Conservation (phyloP, 2,113 vertebrate genomes). For the Lethenteron camtschaticum region DNA sequence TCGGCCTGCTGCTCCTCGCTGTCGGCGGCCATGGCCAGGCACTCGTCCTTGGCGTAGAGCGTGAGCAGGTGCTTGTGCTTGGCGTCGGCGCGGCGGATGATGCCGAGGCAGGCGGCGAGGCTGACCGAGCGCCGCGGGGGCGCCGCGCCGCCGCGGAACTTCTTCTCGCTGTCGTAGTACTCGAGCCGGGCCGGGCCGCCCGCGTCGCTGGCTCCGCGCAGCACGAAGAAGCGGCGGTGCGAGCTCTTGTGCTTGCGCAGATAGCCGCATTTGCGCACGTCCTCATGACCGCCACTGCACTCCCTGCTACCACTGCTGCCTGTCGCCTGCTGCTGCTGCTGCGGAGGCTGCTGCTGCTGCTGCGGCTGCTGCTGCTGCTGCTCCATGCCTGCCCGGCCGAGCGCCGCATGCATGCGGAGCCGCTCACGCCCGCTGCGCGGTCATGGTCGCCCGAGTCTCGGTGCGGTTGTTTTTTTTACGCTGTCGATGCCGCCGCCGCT, state of each 20-base stretch:
- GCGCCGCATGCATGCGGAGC: too few species aligned
- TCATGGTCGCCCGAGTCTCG: too few species aligned
- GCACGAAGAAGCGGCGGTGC: slow-evolving; percentile 70
- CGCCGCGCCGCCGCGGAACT: slow-evolving; percentile 45
- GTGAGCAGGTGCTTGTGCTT: slow-evolving; percentile 70
- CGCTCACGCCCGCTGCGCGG: too few species aligned
- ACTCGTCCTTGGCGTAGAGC: slow-evolving; percentile 60
- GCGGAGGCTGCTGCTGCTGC: too few species aligned
- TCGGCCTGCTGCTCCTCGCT: slow-evolving; percentile 50
- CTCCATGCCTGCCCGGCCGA: too few species aligned
- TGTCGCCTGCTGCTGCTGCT: too few species aligned
- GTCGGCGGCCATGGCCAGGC: slow-evolving; percentile 57
- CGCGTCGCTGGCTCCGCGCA: slow-evolving; percentile 48
- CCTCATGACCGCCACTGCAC: slow-evolving; percentile 10
- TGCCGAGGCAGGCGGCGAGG: slow-evolving; percentile 62
- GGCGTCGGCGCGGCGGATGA: slow-evolving; percentile 67
- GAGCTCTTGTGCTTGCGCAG: slow-evolving; percentile 77
- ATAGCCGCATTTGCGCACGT: slow-evolving; percentile 72
- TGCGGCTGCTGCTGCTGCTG: too few species aligned
- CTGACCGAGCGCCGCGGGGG: slow-evolving; percentile 58
- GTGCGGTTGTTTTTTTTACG: too few species aligned
- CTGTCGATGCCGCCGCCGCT: too few species aligned
- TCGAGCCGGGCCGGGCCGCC: slow-evolving; percentile 35
- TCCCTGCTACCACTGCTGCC: too few species aligned
- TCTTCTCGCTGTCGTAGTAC: slow-evolving; percentile 75